Base-by-base conservation (phyloP, 1,140 invertebrate genomes). In the Yoshiicerus persimilis region DNA sequence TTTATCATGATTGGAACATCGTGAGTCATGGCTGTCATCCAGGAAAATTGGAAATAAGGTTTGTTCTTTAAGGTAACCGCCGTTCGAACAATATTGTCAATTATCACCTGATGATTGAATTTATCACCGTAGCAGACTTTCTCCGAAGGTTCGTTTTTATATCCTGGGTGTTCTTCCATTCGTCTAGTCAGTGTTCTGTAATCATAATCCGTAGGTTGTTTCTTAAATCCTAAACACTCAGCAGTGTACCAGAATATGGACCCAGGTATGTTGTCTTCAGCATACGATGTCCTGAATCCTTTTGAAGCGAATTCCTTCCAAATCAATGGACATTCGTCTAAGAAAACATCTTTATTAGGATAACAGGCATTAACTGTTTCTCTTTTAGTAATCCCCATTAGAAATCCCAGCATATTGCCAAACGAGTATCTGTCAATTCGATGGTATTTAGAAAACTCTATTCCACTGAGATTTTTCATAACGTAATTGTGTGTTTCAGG, bases 401-500 rank as follows among this genome's bases (percentile, higher is more conserved):
- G 41, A 2, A 47, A 10, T 20, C 2, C 41, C 41, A 47, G 1
- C 41, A 47, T 47, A 10, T 47, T 47, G 20, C 41, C 2, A 10
- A 47, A 47, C 2, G 41, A 47, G 20, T n/a, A n/a, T n/a, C 2
- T 20, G 6, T 41, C 39, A 41, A 10, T 10, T 3, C 62, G 62
- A 25, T 66, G 62, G n/a, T 66, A 66, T 66, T 66, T 66, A 2
- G 62, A 2, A 88, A 97, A 93, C 91, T 96, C 95, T 10, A 96
- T 94, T 13, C 95, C 95, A 1, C 93, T 93, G 9, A 96, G 92
- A 13, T 94, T 92, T 87, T 94, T 93, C n/a, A 90, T 88, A 9
- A 97, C 92, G 90, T 94, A 95, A 1, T 92, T 90, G 0, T 94
- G 92, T 0, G 96, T 96, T 90, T 94, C 94, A 0, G 95, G 95